phyloP scores from a whole-genome alignment of 2,888 invertebrate species.

The Cremastinae sp. region DNA sequence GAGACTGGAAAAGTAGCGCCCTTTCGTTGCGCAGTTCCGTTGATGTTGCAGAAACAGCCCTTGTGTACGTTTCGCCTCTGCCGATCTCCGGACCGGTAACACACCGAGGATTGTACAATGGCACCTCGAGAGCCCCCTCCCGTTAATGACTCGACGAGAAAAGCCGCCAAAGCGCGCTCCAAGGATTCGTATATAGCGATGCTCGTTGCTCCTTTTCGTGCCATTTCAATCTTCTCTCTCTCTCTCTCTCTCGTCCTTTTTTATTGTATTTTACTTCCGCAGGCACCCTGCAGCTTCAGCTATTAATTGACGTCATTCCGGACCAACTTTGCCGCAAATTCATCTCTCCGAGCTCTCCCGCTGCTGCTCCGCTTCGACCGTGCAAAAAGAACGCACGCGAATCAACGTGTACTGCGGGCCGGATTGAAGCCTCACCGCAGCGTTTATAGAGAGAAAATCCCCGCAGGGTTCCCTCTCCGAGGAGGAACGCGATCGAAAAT shows the following conservation, averaged over 20 bases:
- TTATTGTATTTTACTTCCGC: constrained; percentile 77
- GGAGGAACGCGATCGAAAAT: constrained; percentile 22
- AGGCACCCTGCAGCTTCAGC: constrained; percentile 78
- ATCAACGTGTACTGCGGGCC: constrained; percentile 19
- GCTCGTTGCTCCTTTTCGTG: constrained; percentile 64
- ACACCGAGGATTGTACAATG: constrained; percentile 75
- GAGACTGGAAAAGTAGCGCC: constrained; percentile 9
- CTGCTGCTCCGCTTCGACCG: constrained; percentile 35
- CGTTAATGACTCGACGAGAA: constrained; percentile 75
- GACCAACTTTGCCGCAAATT: constrained; percentile 77
- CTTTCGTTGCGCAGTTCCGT: not conserved
- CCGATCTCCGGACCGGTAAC: constrained; percentile 66
- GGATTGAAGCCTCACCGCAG: constrained; percentile 22
- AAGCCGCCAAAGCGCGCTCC: constrained; percentile 75
- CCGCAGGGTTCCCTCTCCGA: constrained; percentile 57
- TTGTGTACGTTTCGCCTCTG: constrained; percentile 21
- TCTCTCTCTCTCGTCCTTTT: constrained; percentile 64
- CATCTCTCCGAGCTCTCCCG: constrained; percentile 68
- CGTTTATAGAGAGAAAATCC: constrained; percentile 49
- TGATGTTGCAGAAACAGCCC: not conserved
- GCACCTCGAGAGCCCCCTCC: constrained; percentile 47
- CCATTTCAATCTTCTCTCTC: constrained; percentile 64
- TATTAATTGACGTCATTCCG: constrained; percentile 79
- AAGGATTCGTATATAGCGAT: constrained; percentile 17
- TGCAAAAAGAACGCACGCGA: constrained; percentile 19